Percentiles rank a stretch among this genome's conserved stretches.
Evolutionary conservation across 2,797 vertebrate genomes (phyloP).

Genomic region (Botia kubotai): DNA sequence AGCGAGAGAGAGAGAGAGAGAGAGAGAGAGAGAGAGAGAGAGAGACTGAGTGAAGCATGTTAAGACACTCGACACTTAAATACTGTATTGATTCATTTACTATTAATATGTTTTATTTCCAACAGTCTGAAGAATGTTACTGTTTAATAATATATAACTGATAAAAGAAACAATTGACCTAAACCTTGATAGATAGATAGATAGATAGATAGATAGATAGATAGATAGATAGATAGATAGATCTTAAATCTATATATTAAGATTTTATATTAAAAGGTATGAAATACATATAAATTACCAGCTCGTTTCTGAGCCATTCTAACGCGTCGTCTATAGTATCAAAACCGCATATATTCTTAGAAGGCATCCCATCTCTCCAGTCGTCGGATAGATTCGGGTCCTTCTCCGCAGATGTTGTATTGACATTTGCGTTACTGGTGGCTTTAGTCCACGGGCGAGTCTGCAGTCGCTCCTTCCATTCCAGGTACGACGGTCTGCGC

Average conservation of each 20-base stretch:
- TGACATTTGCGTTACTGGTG: neutral
- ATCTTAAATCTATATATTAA: neutral
- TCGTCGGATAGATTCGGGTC: slow-evolving; percentile 41
- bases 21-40: neutral
- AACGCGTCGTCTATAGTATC: slow-evolving; percentile 84
- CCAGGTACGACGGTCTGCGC: slow-evolving; percentile 89
- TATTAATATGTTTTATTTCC: neutral
- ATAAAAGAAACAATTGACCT: too few relatives aligned
- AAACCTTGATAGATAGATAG: neutral
- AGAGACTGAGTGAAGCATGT: neutral
- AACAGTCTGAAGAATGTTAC: neutral
- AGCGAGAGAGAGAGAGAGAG: neutral
- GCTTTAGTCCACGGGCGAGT: slow-evolving; percentile 80
- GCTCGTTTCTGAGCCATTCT: slow-evolving; percentile 88
- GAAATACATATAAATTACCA: slow-evolving; percentile 80
- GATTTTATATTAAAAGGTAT: neutral
- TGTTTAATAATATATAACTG: neutral
- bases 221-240: neutral
- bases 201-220: neutral
- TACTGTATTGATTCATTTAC: neutral
- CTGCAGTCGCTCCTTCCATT: slow-evolving; percentile 88
- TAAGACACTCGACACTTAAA: neutral
- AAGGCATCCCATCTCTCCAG: slow-evolving; percentile 52
- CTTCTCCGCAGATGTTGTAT: slow-evolving; percentile 36
- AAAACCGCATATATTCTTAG: slow-evolving; percentile 84